phyloP scores from a whole-genome alignment of 2,888 invertebrate genomes.

The Perizoma flavofasciatum region DNA sequence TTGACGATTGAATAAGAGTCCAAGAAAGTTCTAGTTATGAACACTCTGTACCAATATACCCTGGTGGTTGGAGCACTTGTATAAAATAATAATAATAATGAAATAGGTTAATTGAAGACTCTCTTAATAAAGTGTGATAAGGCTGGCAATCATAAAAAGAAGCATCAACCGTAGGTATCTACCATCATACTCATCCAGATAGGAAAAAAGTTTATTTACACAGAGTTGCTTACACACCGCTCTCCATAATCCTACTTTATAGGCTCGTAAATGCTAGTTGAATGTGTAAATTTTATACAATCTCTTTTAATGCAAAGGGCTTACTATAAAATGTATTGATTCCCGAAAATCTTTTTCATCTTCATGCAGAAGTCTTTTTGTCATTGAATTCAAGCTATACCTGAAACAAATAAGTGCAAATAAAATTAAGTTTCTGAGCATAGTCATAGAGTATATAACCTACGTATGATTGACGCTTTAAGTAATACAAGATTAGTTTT shows the following conservation, averaged over 20 bases:
- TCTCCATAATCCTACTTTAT: conserved; percentile 36
- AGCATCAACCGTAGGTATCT: conserved; percentile 5
- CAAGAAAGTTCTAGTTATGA: no score
- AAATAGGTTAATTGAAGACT: neutral
- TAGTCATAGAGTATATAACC: no score
- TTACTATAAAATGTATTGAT: conserved; percentile 22
- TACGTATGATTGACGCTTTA: no score
- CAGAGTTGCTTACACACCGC: conserved; percentile 32
- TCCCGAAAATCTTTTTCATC: conserved; percentile 16
- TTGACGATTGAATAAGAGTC: no score
- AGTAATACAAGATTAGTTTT: neutral
- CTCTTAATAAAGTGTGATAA: conserved; percentile 1
- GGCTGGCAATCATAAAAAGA: conserved; percentile 11
- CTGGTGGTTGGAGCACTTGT: no score
- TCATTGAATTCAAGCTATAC: conserved; percentile 10
- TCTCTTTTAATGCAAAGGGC: conserved; percentile 31
- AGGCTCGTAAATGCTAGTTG: conserved; percentile 38
- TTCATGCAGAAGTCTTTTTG: conserved; percentile 4
- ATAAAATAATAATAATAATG: neutral
- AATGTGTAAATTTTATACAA: conserved; percentile 38
- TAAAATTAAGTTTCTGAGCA: neutral
- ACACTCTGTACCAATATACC: no score
- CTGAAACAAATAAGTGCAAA: neutral
- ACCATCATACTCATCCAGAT: neutral
- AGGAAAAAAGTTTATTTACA: conserved; percentile 29